Evolutionary conservation across 2,113 vertebrate species (phyloP), one percentile per base, ranked within the genome.

Genomic region (Pteruthius melanotis): DNA sequence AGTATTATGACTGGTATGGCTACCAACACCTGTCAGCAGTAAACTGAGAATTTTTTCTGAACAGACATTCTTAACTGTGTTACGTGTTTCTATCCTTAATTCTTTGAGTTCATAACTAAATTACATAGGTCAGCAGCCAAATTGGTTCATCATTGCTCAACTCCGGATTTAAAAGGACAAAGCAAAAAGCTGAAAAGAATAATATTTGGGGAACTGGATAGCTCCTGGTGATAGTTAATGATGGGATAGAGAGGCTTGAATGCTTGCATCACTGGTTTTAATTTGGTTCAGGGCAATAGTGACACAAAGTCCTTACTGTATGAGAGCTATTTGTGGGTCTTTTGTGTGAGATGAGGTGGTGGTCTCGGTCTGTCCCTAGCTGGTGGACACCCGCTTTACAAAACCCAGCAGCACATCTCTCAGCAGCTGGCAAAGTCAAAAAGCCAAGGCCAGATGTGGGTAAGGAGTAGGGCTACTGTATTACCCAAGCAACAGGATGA

Each of bases 141-240:
- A 97, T 63, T 97, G 87, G 95, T 95, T 97, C 94, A 94, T 96
- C 31, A 39, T 88, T 93, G 94, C 87, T 95, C 94, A 93, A 72
- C 91, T 95, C 93, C 91, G 94, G 94, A 95, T 97, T 97, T 97
- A 97, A 98, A 97, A 97, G 87, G 89, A 96, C 93, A 97, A 96
- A 96, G 89, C 74, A 96, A 79, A 79, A 94, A 95, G 64, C 28
- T 87, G 87, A 89, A 94, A 59, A 95, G 88, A 81, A 70, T 91
- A 88, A 64, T 69, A 94, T 93, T 84, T 70, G 70, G 72, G 87
- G 64, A 87, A 83, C 61, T 37, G 74, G 70, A 94, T 76, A 82
- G 87, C 93, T 94, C 83, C 79, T 88, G 91, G 94, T 71, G 91
- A 88, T 52, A 53, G 61, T 76, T 94, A 76, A 91, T 87, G 93